These are phyloP conservation scores for Carassius gibelio DNA, from an alignment of 2,113 vertebrate genomes.

Conservation along the genomic window DNA sequence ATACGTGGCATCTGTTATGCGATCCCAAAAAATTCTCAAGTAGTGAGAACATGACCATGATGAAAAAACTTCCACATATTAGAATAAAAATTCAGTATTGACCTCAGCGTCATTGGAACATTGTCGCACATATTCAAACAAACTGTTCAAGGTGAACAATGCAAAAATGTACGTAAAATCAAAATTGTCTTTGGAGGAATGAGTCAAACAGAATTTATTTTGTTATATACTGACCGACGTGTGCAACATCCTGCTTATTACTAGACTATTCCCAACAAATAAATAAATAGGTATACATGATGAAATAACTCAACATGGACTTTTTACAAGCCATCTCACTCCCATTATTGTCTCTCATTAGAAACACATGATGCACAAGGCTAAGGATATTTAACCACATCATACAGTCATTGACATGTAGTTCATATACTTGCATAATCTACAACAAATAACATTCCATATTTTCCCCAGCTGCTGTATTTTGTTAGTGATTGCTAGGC, in stretches of 20 bases:
- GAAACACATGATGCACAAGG: neutral
- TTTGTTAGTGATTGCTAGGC: neutral
- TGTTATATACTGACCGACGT: neutral
- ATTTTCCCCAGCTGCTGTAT: neutral
- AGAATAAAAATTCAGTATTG: neutral
- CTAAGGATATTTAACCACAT: neutral
- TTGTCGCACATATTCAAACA: neutral
- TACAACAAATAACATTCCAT: constrained; percentile 12
- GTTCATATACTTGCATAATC: neutral
- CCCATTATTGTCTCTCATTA: neutral
- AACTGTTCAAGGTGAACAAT: neutral
- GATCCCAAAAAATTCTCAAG: neutral
- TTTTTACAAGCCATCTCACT: constrained; percentile 6
- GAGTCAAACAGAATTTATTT: neutral
- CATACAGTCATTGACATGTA: neutral
- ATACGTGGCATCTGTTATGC: neutral
- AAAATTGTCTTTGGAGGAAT: no score
- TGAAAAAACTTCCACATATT: neutral
- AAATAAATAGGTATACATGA: neutral
- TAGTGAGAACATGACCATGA: neutral
- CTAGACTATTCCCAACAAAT: neutral
- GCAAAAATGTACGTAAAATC: neutral
- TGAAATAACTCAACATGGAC: neutral
- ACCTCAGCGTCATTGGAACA: neutral
- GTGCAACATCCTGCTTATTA: neutral